phyloP scores from a whole-genome alignment of 2,888 invertebrate species.

The Diachrysia chrysitis region DNA sequence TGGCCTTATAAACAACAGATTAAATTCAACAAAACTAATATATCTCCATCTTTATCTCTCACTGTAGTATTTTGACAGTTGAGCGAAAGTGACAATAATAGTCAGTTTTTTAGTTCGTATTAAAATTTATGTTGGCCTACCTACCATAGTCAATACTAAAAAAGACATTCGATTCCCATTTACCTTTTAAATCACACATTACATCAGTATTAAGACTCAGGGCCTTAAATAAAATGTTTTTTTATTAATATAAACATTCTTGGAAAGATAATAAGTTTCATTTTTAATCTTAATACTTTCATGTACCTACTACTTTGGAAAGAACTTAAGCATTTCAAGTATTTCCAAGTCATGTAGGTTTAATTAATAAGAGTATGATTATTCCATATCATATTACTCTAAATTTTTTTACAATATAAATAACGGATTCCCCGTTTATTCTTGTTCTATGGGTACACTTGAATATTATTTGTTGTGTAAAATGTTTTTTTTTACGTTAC shows the following conservation, averaged over 20 bases:
- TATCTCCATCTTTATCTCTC: no score
- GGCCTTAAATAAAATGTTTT: not conserved
- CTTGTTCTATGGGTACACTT: constrained; percentile 34
- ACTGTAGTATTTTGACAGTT: not conserved
- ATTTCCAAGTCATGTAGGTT: constrained; percentile 16
- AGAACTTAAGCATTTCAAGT: constrained; percentile 11
- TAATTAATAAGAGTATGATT: constrained; percentile 31
- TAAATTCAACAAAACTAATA: no score
- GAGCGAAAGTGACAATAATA: not conserved
- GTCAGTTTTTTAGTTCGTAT: not conserved
- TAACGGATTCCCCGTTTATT: constrained; percentile 24
- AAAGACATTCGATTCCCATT: not conserved
- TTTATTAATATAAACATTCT: not conserved
- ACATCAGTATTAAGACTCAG: not conserved
- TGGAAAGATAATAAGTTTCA: not conserved
- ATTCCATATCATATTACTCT: constrained; percentile 32
- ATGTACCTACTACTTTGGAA: not conserved
- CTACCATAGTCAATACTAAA: not conserved
- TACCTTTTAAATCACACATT: not conserved
- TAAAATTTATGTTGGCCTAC: not conserved
- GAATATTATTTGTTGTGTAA: constrained; percentile 11
- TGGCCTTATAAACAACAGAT: no score
- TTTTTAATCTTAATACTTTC: not conserved
- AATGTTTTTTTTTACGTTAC: not conserved
- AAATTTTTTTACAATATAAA: constrained; percentile 42